Evolutionary conservation across 2,888 invertebrate species (phyloP), one percentile per base, ranked within the genome.

Genomic region (Drosophila colorata): DNA sequence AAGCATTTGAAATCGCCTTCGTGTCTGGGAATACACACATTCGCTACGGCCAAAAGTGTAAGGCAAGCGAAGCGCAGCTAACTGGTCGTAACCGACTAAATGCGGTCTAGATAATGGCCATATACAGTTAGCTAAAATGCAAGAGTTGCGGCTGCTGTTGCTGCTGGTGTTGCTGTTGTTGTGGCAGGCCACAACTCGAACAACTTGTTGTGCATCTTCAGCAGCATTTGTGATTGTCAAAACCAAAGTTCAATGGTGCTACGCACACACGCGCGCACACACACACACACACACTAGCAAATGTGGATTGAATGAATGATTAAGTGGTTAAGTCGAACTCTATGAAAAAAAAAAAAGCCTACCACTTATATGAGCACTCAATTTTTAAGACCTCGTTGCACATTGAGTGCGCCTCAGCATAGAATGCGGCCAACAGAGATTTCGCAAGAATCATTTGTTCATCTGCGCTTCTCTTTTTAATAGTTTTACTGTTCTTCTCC

Each of bases 241-340:
- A 80, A 87, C 74, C 78, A 87, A 80, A 84, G 84, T 81, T 87
- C 87, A 81, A 83, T 80, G 81, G 64, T 78, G 66, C 53, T 69
- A 18, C 55, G 25, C 63, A 40, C 44, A 31, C 48, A 38, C 66
- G 56, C 51, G 40, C 37, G 47, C n/a, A 44, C 47, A 48, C 58
- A 37, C 35, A 37, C 14, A 20, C 28, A 58, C 33, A 57, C 35
- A 13, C 23, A 25, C n/a, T n/a, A n/a, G 47, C 25, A n/a, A 35
- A 43, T 40, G 16, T 40, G 69, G 31, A 51, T 47, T 61, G 38
- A 74, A 43, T 66, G 41, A 71, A 35, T 57, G 78, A 65, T 65
- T 77, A 48, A 55, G 68, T 67, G 37, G 41, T 46, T 70, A 58
- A 51, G 43, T 51, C 31, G 23, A 53, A 40, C 37, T 67, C 28